Conservation (phyloP, 2,797 vertebrate genomes). For the Halcyon chelicuti region DNA sequence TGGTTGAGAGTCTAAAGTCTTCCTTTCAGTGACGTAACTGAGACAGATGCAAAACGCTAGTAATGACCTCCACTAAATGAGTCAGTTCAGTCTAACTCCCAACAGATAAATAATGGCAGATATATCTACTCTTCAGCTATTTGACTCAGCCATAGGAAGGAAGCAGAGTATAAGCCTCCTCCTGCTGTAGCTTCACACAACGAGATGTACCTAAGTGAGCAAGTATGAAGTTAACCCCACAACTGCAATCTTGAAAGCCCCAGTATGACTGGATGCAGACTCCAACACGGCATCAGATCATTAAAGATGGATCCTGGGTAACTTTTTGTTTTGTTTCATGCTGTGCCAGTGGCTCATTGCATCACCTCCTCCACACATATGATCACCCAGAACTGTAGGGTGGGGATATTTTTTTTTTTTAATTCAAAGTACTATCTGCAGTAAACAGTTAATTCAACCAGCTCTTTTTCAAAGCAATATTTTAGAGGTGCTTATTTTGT, state of each 20-base stretch:
- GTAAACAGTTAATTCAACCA: not conserved
- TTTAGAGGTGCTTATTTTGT: not conserved
- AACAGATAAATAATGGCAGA: not conserved
- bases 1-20: not conserved
- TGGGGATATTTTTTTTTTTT: not conserved
- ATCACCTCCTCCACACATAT: not conserved
- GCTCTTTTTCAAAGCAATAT: not conserved
- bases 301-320: not conserved
- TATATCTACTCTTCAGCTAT: not conserved
- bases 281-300: accelerated
- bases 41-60: not conserved
- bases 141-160: not conserved
- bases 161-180: not conserved
- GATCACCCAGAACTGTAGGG: not conserved
- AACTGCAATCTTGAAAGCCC: not conserved
- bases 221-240: not conserved
- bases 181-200: not conserved
- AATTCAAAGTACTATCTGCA: not conserved
- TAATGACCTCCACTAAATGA: not conserved
- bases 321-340: not conserved
- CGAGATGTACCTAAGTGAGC: not conserved
- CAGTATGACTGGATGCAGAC: not conserved
- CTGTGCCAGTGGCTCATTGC: not conserved
- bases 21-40: not conserved
- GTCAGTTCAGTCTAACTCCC: not conserved